phyloP scores from a whole-genome alignment of 2,888 invertebrate species.

The Fragum sueziense region DNA sequence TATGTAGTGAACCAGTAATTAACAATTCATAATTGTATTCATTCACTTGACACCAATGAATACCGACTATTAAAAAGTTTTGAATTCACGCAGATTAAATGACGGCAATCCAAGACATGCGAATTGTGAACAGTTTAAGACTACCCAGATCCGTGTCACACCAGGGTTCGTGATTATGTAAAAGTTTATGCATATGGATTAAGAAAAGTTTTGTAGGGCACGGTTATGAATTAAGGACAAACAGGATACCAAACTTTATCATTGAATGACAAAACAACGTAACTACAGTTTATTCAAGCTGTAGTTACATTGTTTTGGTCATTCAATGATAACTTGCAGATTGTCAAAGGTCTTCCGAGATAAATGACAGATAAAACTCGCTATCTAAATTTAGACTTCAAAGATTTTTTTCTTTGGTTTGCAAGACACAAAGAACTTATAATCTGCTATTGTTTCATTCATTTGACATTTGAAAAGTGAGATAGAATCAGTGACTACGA shows the following conservation, averaged over 20 bases:
- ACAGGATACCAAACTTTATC: slow-evolving; percentile 5
- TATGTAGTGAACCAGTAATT: slow-evolving; percentile 34
- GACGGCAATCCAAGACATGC: slow-evolving; percentile 11
- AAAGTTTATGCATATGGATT: slow-evolving; percentile 11
- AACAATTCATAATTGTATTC: slow-evolving; percentile 36
- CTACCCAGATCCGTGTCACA: not conserved
- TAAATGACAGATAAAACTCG: slow-evolving; percentile 9
- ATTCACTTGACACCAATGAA: slow-evolving; percentile 22
- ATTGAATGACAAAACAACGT: too few relatives aligned
- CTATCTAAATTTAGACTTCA: slow-evolving; percentile 12
- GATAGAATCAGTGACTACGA: slow-evolving; percentile 4
- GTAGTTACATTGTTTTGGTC: too few relatives aligned
- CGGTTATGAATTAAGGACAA: slow-evolving; percentile 13
- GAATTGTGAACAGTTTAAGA: not conserved
- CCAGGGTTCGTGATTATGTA: not conserved
- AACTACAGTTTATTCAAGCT: too few relatives aligned
- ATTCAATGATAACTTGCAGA: too few relatives aligned
- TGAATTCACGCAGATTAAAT: not conserved
- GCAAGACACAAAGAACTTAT: not conserved
- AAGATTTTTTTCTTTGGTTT: slow-evolving; percentile 3
- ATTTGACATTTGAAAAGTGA: not conserved
- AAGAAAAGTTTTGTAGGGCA: slow-evolving; percentile 12
- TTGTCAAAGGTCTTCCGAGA: slow-evolving; percentile 23
- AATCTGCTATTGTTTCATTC: not conserved
- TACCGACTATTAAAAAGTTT: too few relatives aligned